A percentile compares a stretch with the other conserved stretches of the same genome.
Conservation (phyloP, 2,113 vertebrate species). For the Falcunculus frontatus region DNA sequence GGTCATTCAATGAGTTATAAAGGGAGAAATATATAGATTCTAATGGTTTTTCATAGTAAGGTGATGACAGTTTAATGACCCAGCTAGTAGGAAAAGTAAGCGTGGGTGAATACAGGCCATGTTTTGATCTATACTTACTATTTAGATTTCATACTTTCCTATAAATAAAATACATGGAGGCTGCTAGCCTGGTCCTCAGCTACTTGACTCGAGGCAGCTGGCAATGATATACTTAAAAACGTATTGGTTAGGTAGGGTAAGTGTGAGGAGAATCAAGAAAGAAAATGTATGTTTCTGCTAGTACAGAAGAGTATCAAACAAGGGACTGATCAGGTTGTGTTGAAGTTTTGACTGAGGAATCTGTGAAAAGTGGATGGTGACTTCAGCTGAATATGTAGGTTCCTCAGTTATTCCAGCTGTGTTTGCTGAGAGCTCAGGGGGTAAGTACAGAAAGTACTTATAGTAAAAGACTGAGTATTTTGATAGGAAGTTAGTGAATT, state of each 20-base stretch:
- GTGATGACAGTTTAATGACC: neutral
- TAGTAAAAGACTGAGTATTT: neutral
- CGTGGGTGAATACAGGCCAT: neutral
- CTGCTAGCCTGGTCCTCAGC: neutral
- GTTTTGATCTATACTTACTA: neutral
- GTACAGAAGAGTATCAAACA: neutral
- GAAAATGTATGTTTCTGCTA: neutral
- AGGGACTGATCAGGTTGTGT: neutral
- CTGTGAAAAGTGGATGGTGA: neutral
- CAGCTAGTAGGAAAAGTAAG: neutral
- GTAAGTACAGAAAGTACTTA: neutral
- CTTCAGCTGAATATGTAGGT: neutral
- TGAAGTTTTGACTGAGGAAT: neutral
- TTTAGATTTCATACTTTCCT: neutral
- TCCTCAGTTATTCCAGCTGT: conserved; percentile 12
- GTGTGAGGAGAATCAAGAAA: neutral
- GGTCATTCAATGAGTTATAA: neutral
- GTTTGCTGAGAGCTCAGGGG: neutral
- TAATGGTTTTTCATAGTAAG: neutral
- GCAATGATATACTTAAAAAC: neutral
- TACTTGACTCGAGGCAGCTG: neutral
- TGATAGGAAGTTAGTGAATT: neutral
- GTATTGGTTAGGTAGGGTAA: neutral
- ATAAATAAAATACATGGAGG: neutral
- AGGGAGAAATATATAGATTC: neutral